These are phyloP conservation scores for Ammospiza caudacuta DNA, from an alignment of 2,113 vertebrate genomes.

Conservation along the genomic window DNA sequence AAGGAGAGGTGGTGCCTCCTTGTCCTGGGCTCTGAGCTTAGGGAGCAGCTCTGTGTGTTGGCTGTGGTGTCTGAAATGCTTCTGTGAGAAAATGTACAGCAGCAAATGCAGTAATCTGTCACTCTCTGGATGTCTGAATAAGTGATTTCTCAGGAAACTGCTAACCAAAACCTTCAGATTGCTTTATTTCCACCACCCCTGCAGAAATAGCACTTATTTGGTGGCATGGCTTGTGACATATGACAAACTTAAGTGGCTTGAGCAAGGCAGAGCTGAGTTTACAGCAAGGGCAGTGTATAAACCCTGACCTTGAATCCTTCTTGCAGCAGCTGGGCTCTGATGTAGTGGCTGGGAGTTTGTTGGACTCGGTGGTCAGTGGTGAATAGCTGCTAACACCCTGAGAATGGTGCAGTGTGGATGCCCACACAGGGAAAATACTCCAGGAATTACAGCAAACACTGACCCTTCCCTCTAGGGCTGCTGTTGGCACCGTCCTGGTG, in stretches of 20 bases:
- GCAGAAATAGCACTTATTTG: neutral
- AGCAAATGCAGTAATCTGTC: neutral
- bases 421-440: neutral
- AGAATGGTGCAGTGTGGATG: neutral
- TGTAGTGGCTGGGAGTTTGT: neutral
- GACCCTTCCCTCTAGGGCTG: neutral
- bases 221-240: neutral
- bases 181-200: neutral
- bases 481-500: accelerated
- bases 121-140: neutral
- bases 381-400: neutral
- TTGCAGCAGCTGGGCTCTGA: neutral
- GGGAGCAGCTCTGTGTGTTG: accelerated
- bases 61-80: neutral
- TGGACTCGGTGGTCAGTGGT: neutral
- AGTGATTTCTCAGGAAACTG: neutral
- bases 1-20: neutral
- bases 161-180: neutral
- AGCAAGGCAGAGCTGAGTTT: neutral
- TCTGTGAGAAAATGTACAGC: neutral
- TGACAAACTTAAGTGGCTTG: neutral
- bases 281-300: neutral
- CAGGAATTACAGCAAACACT: neutral
- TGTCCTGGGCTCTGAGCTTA: neutral
- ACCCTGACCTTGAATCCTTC: neutral